These are phyloP conservation scores for Neodon shergylaensis DNA, from an alignment of 2,113 vertebrate species.

Conservation along the genomic window DNA sequence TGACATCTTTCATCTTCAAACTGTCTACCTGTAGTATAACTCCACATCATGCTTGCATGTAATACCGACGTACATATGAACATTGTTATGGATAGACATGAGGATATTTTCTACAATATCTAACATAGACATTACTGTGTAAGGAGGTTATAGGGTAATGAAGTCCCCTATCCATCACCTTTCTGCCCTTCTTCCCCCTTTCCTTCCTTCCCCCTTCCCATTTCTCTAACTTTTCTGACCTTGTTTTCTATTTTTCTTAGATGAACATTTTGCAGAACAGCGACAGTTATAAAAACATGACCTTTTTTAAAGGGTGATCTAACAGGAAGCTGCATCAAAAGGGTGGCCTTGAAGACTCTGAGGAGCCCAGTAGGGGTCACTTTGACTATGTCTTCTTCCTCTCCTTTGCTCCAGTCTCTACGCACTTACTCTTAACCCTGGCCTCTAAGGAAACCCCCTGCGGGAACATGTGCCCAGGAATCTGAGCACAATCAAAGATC, in stretches of 20 bases:
- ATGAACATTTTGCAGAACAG: background rate
- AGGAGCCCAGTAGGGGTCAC: background rate
- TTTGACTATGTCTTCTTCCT: background rate
- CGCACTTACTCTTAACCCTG: background rate
- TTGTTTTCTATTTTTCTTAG: background rate
- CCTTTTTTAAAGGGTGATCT: background rate
- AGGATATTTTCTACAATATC: background rate
- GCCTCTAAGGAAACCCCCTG: background rate
- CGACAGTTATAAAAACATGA: background rate
- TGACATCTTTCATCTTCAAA: background rate
- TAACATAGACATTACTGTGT: background rate
- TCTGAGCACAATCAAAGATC: background rate
- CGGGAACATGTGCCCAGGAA: background rate
- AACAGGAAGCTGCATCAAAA: background rate
- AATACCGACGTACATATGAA: background rate
- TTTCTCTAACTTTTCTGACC: background rate
- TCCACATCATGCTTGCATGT: background rate
- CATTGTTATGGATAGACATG: background rate
- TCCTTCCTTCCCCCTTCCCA: background rate
- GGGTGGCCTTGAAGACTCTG: background rate
- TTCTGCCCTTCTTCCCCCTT: rapidly evolving
- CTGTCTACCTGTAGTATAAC: no score
- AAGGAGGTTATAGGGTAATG: background rate
- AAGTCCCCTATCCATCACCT: background rate
- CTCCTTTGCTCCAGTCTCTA: background rate